A percentile compares a stretch with the other conserved stretches of the same genome.
phyloP scores from a whole-genome alignment of 2,888 invertebrate species.

The Latrodectus hesperus region DNA sequence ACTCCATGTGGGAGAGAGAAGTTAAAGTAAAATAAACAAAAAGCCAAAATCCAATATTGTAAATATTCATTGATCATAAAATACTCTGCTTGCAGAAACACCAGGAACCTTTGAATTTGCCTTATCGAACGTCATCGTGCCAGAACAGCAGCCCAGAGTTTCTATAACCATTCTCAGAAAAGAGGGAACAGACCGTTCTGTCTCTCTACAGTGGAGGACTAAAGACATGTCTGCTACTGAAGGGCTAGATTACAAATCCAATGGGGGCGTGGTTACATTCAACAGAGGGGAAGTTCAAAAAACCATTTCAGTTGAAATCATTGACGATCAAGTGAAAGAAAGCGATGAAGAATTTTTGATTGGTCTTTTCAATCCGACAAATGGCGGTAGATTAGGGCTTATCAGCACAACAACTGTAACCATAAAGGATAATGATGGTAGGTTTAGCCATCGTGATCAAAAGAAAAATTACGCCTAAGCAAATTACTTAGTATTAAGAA shows the following conservation, averaged over 20 bases:
- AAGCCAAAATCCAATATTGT: too few relatives aligned
- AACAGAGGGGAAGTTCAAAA: slow-evolving; percentile 23
- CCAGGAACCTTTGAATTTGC: slow-evolving; percentile 38
- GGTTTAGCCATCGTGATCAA: background rate
- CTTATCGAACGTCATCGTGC: slow-evolving; percentile 1
- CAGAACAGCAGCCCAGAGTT: background rate
- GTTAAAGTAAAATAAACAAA: too few relatives aligned
- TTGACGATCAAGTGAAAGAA: slow-evolving; percentile 24
- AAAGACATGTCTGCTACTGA: slow-evolving; percentile 7
- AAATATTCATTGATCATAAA: too few relatives aligned
- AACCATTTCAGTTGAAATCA: background rate
- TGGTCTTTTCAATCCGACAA: slow-evolving; percentile 29
- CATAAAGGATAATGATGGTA: slow-evolving; percentile 44
- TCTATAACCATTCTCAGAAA: slow-evolving; percentile 7
- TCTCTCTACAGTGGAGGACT: slow-evolving; percentile 1
- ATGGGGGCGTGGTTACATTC: background rate
- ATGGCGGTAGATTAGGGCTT: slow-evolving; percentile 14
- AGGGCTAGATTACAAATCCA: slow-evolving; percentile 18
- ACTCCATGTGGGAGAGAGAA: too few relatives aligned
- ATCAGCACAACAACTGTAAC: slow-evolving; percentile 4
- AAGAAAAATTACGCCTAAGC: background rate
- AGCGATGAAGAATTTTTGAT: slow-evolving; percentile 21
- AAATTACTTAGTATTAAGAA: too few relatives aligned
- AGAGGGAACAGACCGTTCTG: slow-evolving; percentile 25
- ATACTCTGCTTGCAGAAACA: background rate